Percentiles rank a stretch among this genome's conserved stretches.
phyloP scores from a whole-genome alignment of 2,888 invertebrate species.

The Drosophila nigricruria region DNA sequence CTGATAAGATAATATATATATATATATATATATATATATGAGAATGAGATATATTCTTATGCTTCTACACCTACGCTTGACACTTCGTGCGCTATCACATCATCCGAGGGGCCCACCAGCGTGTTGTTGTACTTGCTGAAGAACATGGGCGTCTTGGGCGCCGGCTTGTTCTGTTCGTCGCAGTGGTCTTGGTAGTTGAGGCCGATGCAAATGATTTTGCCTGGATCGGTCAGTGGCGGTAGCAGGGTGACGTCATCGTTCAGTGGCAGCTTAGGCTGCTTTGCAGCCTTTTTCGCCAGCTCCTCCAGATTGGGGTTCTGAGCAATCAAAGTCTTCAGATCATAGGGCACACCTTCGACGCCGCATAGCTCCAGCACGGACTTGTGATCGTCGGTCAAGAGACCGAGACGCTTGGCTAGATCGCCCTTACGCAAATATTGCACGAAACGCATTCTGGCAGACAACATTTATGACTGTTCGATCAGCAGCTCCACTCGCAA shows the following conservation, averaged over 20 bases:
- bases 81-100: slow-evolving; percentile 88
- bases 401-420: slow-evolving; percentile 88
- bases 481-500: slow-evolving; percentile 14
- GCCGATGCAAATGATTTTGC: slow-evolving; percentile 94
- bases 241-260: slow-evolving; percentile 79
- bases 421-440: slow-evolving; percentile 87
- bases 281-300: slow-evolving; percentile 68
- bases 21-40: too few relatives aligned
- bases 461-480: slow-evolving; percentile 64
- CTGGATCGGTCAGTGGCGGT: slow-evolving; percentile 91
- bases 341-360: slow-evolving; percentile 81
- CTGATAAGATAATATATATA: slow-evolving; percentile 86
- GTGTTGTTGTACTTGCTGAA: slow-evolving; percentile 95
- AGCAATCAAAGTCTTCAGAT: slow-evolving; percentile 84
- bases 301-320: slow-evolving; percentile 80
- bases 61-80: slow-evolving; percentile 86
- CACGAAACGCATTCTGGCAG: slow-evolving; percentile 87
- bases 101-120: slow-evolving; percentile 90
- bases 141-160: slow-evolving; percentile 92
- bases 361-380: slow-evolving; percentile 88
- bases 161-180: slow-evolving; percentile 90
- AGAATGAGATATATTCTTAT: too few relatives aligned
- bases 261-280: slow-evolving; percentile 45
- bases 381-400: slow-evolving; percentile 87
- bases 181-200: slow-evolving; percentile 95